Conservation (phyloP, 1,140 invertebrate species). For the Aphaenogaster ashmeadi region DNA sequence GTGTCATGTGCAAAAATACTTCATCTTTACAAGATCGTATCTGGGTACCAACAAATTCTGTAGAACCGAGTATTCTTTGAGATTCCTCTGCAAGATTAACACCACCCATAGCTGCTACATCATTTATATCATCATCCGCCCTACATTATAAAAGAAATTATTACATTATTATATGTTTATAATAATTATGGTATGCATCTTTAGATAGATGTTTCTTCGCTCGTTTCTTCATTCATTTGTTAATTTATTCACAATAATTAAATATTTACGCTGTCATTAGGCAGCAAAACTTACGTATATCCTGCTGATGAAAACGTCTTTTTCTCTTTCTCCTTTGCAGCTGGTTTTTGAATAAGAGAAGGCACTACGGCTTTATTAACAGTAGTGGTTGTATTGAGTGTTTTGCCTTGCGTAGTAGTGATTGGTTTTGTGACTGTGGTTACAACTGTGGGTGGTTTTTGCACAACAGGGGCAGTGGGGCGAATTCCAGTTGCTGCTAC, state of each 20-base stretch:
- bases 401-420: conserved; percentile 81
- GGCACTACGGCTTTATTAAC: conserved; percentile 86
- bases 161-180: conserved; percentile 1
- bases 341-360: conserved; percentile 85
- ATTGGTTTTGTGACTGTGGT: conserved; percentile 82
- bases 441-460: conserved; percentile 78
- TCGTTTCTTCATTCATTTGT: background rate
- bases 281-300: conserved; percentile 84
- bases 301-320: conserved; percentile 88
- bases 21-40: conserved; percentile 99
- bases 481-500: conserved; percentile 81
- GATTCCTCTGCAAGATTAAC: conserved; percentile 99
- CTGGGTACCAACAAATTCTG: conserved; percentile 98
- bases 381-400: conserved; percentile 82
- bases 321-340: conserved; percentile 90
- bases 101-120: conserved; percentile 99
- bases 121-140: conserved; percentile 98
- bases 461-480: conserved; percentile 79
- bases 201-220: background rate
- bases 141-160: conserved; percentile 78
- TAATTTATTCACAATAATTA: background rate
- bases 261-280: background rate
- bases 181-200: background rate
- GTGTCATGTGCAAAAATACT: conserved; percentile 93
- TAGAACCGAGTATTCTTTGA: conserved; percentile 97